Evolutionary conservation across 92 coral and sea anemone species (phyloP), one percentile per base, ranked within the genome.

Genomic region (Bergia puertoricense): DNA sequence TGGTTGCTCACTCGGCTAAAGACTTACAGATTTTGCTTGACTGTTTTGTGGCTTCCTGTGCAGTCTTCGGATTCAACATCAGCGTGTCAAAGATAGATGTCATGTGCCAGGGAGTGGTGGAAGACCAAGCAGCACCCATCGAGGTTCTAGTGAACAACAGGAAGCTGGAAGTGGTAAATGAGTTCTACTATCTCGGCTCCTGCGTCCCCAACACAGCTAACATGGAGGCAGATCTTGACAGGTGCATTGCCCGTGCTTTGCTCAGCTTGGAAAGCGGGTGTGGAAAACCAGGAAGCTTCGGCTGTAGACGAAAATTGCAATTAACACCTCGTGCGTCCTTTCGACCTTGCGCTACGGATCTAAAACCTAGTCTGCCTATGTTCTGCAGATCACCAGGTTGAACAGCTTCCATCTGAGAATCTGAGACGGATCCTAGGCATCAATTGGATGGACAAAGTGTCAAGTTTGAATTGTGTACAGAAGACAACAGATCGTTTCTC

Each of bases 331-430:
- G 13, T n/a, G 13, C 6, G 79, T 75, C 54, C 79, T 75, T 75
- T 41, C 79, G 41, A 10, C 54, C 43, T 40, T 38, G 41, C 79
- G 0, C 46, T 75, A 75, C 46, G 79, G 51, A 10, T 75, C 54
- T 39, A 30, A 75, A 75, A 75, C 79, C 79, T 75, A 30, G 54
- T 75, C 79, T 38, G 54, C 79, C 46, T 75, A 42, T 40, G 79
- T 51, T 75, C 51, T 46, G 79, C 79, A 75, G 79, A 75, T 75
- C n/a, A 1, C 79, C n/a, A 75, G 79, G 15, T 14, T 14, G 79
- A 75, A 75, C 54, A 75, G 9, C 54, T 75, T 75, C 44, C 79
- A 75, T 75, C 15, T 42, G 46, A 38, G 7, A 75, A 75, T 39
- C 79, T 75, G 51, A 75, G 54, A 51, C 79, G 46, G 78, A 42